Percentiles rank a stretch among this genome's conserved stretches.
phyloP scores from a whole-genome alignment of 92 coral and sea anemone species.

The Epizoanthus ramosus region DNA sequence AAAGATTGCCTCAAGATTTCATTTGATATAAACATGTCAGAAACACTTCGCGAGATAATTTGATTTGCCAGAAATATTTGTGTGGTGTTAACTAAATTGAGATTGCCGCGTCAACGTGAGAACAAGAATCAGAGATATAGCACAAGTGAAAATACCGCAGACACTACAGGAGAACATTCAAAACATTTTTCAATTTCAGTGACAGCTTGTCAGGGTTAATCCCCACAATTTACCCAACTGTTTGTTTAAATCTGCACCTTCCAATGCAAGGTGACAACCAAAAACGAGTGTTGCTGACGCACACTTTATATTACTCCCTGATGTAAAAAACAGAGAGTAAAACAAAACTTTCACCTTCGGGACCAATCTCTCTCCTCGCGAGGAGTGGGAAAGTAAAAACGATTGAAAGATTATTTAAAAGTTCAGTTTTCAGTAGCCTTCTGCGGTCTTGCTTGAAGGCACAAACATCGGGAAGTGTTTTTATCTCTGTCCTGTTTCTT shows the following conservation, averaged over 20 bases:
- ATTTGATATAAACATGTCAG: neutral
- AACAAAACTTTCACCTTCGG: no score
- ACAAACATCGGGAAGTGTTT: no score
- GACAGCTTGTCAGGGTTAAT: slow-evolving; percentile 48
- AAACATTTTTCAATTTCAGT: slow-evolving; percentile 33
- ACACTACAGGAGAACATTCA: neutral
- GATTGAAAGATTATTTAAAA: no score
- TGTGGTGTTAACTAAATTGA: slow-evolving; percentile 19
- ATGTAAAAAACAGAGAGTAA: slow-evolving; percentile 8
- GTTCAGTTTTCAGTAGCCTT: no score
- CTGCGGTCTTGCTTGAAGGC: no score
- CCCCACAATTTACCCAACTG: slow-evolving; percentile 39
- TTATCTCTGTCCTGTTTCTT: no score
- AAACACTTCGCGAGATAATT: slow-evolving; percentile 17
- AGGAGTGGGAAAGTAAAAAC: no score
- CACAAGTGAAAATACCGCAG: slow-evolving; percentile 3
- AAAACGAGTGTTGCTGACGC: neutral
- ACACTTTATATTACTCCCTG: neutral
- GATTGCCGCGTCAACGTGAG: neutral
- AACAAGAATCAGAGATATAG: neutral
- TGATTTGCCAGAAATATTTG: slow-evolving; percentile 18
- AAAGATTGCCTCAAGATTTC: neutral
- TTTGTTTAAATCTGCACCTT: slow-evolving; percentile 34
- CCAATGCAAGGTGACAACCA: slow-evolving; percentile 1
- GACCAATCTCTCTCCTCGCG: no score